Base-by-base conservation (phyloP, 2,113 vertebrate species). In the Actenoides lindsayi region DNA sequence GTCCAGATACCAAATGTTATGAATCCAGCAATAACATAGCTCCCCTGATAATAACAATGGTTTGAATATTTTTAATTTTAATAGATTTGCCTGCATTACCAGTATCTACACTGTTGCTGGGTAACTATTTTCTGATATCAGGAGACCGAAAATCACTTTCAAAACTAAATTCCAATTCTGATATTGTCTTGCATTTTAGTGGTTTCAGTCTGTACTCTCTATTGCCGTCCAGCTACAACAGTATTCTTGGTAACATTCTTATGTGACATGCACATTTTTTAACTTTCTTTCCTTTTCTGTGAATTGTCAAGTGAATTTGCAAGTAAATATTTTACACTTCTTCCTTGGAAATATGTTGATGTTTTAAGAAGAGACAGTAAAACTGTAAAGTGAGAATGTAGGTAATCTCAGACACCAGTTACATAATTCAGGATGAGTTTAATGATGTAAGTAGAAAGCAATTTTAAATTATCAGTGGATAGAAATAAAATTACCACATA, bases 51-150 rank as follows among this genome's bases (percentile, higher is more conserved):
- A 92, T 77, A 70, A 69, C 48, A 73, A 42, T 63, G 25, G 50
- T 85, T 78, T 62, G 31, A 92, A 87, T 93, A 69, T 50, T 82
- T 93, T 90, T 82, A 76, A 41, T 94, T 95, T 92, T 8, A 81
- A 54, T 87, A 87, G 53, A 63, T 76, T 80, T 93, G 57, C 65
- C 50, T 62, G 69, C 42, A 54, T 75, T 96, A 71, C 77, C 48
- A 73, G 27, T 93, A 94, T 82, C 90, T 89, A 27, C 10, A 5
- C 59, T 84, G 95, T 96, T 96, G 92, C 96, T 84, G 96, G 89
- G 92, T 91, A 92, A 97, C 89, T 67, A 78, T 92, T 94, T 84
- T 69, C 35, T 50, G 62, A 93, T 91, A 90, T 17, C 11, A 50
- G 13, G 69, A 79, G 69, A 50, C 53, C 21, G 39, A 44, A 84